Base-by-base conservation (phyloP, 2,888 invertebrate genomes). In the Metallyticus violacea region DNA sequence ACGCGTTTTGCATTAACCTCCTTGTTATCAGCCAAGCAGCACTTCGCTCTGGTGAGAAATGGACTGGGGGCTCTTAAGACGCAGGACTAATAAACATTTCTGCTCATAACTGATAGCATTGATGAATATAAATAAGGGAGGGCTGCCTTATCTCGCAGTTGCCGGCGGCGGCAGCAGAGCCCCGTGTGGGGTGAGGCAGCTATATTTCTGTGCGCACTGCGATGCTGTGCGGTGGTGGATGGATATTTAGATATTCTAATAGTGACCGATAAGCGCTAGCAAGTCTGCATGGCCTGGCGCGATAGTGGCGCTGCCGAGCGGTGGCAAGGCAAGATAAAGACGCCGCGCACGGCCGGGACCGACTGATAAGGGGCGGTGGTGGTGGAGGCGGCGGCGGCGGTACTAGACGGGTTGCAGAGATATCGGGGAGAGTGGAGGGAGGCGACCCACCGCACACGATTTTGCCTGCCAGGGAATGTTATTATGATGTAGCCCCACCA, bases 191-290 rank as follows among this genome's bases (percentile, higher is more conserved):
- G 77, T 27, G 77, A 83, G 85, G 86, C 86, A 79, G 85, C 88
- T 88, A 88, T 88, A 88, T 88, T 88, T 88, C 88, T 88, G 82
- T 26, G n/a, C n/a, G n/a, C n/a, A 81, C 29, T 81, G 30, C 81
- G 81, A 81, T 25, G 81, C 81, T 81, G 81, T 26, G 85, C 85
- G 87, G 88, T 87, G 90, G 88, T 87, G 90, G 90, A 90, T 90
- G 90, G 90, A 90, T 90, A 90, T 90, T 90, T 90, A 90, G 90
- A 90, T 90, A 90, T 90, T 90, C 90, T 90, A 90, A 90, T 90
- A 90, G 90, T 90, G 89, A 86, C 88, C 88, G 90, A 90, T 90
- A 90, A 90, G 90, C 30, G 84, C 85, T 80, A 15, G 86, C 62
- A 76, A 27, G 77, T 89, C 89, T 89, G 88, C 77, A 79, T 88